A percentile compares a stretch with the other conserved stretches of the same genome.
phyloP scores from a whole-genome alignment of 2,797 vertebrate species.

The Paedocypris micromegethes region DNA sequence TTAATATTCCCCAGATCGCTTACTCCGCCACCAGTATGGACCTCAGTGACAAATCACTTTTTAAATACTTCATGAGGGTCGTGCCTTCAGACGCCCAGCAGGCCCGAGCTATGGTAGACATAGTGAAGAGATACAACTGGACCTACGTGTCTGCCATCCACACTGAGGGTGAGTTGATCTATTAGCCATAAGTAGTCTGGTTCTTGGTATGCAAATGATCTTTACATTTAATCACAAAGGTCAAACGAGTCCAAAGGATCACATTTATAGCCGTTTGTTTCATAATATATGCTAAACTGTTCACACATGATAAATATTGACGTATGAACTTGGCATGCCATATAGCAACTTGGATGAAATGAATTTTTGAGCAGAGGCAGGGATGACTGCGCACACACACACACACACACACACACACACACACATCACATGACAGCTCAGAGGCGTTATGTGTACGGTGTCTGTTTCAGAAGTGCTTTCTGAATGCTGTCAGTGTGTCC shows the following conservation, averaged over 20 bases:
- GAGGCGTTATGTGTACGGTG: slow-evolving; percentile 15
- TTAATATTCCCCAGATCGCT: slow-evolving; percentile 98
- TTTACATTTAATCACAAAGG: too few species aligned
- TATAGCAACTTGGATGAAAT: too few species aligned
- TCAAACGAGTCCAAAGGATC: too few species aligned
- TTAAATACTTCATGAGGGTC: slow-evolving; percentile 98
- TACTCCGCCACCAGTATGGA: slow-evolving; percentile 97
- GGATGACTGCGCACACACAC: background rate
- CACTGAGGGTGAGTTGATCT: slow-evolving; percentile 82
- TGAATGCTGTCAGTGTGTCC: slow-evolving; percentile 11
- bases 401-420: background rate
- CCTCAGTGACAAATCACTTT: slow-evolving; percentile 92
- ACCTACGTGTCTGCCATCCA: slow-evolving; percentile 97
- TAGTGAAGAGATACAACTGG: slow-evolving; percentile 98
- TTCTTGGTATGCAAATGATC: too few species aligned
- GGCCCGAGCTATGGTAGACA: slow-evolving; percentile 97
- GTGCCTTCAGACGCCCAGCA: slow-evolving; percentile 97
- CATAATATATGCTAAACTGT: too few species aligned
- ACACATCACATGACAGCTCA: background rate
- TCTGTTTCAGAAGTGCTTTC: slow-evolving; percentile 25
- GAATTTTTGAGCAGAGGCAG: too few species aligned
- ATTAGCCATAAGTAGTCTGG: too few species aligned
- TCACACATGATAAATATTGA: too few species aligned
- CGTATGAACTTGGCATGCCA: too few species aligned
- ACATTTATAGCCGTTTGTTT: too few species aligned